A percentile compares a stretch with the other conserved stretches of the same genome.
Evolutionary conservation across 1,140 invertebrate genomes (phyloP).

Genomic region (Dendrolimus punctatus): DNA sequence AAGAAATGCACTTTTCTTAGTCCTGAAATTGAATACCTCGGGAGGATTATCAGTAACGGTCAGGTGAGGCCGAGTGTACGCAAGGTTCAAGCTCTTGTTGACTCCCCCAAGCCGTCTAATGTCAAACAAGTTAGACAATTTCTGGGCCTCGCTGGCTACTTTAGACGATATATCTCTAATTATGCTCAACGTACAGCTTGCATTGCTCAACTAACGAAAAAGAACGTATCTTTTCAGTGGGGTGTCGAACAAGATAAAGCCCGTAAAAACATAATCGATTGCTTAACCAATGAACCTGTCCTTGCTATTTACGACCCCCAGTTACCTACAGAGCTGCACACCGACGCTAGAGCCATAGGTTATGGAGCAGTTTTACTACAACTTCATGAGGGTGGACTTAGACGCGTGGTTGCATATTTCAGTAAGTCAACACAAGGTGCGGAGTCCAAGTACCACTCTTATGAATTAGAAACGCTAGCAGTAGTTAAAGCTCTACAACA

Average conservation of each 20-base stretch:
- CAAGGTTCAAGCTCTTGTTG: conserved; percentile 38
- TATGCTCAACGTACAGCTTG: conserved; percentile 27
- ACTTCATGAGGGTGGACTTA: conserved; percentile 13
- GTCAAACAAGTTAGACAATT: conserved; percentile 34
- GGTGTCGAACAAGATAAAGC: conserved; percentile 9
- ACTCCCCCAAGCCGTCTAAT: conserved; percentile 30
- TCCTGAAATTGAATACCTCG: conserved; percentile 27
- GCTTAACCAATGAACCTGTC: conserved; percentile 18
- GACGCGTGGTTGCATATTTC: conserved; percentile 34
- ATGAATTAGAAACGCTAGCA: conserved; percentile 39
- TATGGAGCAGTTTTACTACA: conserved; percentile 34
- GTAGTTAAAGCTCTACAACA: conserved; percentile 31
- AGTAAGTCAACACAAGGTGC: conserved; percentile 24
- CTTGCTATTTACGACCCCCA: conserved; percentile 29
- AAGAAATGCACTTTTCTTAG: conserved; percentile 30
- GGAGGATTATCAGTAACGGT: conserved; percentile 22
- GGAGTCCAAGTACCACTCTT: conserved; percentile 35
- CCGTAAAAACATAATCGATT: conserved; percentile 12
- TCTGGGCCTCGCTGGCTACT: conserved; percentile 39
- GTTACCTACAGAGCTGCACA: conserved; percentile 32
- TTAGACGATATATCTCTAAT: conserved; percentile 32
- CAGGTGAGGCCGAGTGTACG: conserved; percentile 28
- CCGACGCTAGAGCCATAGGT: conserved; percentile 15
- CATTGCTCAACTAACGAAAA: conserved; percentile 26
- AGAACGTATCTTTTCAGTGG: conserved; percentile 17